Base-by-base conservation (phyloP, 2,113 vertebrate species). In the Toxotes chatareus region DNA sequence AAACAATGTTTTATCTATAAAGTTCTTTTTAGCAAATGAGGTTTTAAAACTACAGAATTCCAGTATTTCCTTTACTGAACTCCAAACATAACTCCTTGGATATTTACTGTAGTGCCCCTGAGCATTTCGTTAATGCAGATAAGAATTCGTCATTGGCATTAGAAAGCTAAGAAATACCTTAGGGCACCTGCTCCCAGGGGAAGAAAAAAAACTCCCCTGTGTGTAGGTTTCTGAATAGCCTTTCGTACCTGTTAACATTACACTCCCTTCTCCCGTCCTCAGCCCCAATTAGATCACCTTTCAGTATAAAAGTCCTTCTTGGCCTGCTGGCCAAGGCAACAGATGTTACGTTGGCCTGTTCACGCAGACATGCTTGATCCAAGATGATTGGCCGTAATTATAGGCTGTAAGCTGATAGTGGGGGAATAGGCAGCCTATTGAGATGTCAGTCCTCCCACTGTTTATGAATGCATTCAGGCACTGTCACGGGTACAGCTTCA, bases 331-430 rank as follows among this genome's bases (percentile, higher is more conserved):
- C 88, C 57, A 5, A 78, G 82, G 89, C 88, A 93, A 91, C 95
- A 95, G 94, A 95, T 95, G 94, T 94, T 94, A 83, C 67, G 69
- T 87, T 91, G 91, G 89, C 80, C 91, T 34, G 88, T 85, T 93
- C 92, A 92, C 79, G 88, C 93, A 92, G 93, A 93, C 92, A 78
- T 87, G 88, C 91, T 93, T 93, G 92, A 94, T 94, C 93, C 93
- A 81, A 80, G 86, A 93, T 94, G 94, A 94, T 94, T 94, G 93
- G 92, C 85, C 84, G 80, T 96, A 95, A 96, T 96, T 95, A 93
- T 80, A 81, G 81, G 86, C 93, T 94, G 96, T 89, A 96, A 96
- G 77, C 89, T 86, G 95, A 96, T 96, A 95, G 92, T 86, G 76
- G 91, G 75, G 75, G 90, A 91, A 94, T 91, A 94, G 16, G 90